These are phyloP conservation scores for Drosophila emarginata DNA, from an alignment of 2,888 invertebrate genomes.

Conservation along the genomic window DNA sequence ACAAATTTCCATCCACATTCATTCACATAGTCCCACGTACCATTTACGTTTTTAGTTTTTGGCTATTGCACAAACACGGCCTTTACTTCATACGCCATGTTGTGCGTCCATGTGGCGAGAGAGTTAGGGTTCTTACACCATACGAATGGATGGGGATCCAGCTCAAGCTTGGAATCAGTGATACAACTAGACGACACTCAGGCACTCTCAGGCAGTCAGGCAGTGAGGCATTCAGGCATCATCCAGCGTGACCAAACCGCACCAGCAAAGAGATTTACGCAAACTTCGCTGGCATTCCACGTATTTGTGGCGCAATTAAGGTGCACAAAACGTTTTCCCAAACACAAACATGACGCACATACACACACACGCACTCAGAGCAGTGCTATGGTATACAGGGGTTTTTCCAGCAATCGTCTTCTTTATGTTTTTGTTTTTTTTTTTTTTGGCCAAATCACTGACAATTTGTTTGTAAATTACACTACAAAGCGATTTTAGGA, in stretches of 20 bases:
- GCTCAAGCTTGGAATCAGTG: background rate
- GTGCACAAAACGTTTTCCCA: slow-evolving; percentile 45
- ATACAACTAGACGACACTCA: background rate
- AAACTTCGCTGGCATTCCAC: slow-evolving; percentile 39
- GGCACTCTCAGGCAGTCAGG: background rate
- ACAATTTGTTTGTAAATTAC: slow-evolving; percentile 1
- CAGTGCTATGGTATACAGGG: background rate
- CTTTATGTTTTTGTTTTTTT: background rate
- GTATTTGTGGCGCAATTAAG: slow-evolving; percentile 67
- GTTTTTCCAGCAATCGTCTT: background rate
- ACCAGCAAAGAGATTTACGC: slow-evolving; percentile 39
- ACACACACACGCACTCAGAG: slow-evolving; percentile 1
- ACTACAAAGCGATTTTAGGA: background rate
- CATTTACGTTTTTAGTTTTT: background rate
- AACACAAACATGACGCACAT: slow-evolving; percentile 37
- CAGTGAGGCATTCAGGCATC: background rate
- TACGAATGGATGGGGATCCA: background rate
- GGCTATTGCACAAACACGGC: slow-evolving; percentile 25
- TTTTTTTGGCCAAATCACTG: slow-evolving; percentile 5
- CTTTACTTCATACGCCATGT: slow-evolving; percentile 3
- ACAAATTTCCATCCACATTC: background rate
- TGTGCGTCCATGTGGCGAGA: slow-evolving; percentile 4
- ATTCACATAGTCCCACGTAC: background rate
- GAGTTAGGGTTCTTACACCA: background rate
- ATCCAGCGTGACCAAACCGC: slow-evolving; percentile 22